A percentile compares a stretch with the other conserved stretches of the same genome.
These are phyloP conservation scores for Atlantisia rogersi DNA, from an alignment of 2,113 vertebrate genomes.

Conservation along the genomic window DNA sequence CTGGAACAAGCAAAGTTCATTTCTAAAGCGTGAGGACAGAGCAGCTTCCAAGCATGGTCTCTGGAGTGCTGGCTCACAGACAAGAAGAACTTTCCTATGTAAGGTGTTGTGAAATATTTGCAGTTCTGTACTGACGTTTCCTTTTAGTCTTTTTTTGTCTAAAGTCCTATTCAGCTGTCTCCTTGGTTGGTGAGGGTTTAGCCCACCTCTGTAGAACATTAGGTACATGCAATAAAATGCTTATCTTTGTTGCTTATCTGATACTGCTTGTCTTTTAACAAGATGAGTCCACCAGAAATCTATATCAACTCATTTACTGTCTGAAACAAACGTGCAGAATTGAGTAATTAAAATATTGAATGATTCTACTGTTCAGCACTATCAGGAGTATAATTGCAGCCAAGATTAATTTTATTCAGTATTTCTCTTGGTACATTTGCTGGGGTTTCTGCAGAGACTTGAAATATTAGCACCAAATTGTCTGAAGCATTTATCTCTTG, in stretches of 20 bases:
- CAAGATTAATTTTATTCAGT: background rate
- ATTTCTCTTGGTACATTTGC: conserved; percentile 4
- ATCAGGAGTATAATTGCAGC: background rate
- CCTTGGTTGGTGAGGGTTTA: background rate
- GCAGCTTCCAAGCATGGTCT: background rate
- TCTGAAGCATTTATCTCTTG: conserved; percentile 54
- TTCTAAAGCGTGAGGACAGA: background rate
- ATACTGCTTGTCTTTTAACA: background rate
- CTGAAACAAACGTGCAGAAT: background rate
- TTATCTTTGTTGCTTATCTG: background rate
- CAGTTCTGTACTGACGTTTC: background rate
- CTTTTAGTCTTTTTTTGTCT: background rate
- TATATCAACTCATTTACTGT: background rate
- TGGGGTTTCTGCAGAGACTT: conserved; percentile 5
- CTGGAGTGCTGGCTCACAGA: background rate
- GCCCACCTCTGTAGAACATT: background rate
- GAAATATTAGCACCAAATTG: conserved; percentile 35
- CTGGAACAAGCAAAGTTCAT: background rate
- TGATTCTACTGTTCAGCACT: background rate
- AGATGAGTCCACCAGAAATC: background rate
- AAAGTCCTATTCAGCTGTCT: background rate
- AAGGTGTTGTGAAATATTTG: background rate
- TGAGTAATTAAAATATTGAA: background rate
- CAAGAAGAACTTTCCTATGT: background rate
- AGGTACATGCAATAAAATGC: background rate